These are phyloP conservation scores for Tuberolachnus salignus DNA, from an alignment of 2,888 invertebrate species.

Conservation along the genomic window DNA sequence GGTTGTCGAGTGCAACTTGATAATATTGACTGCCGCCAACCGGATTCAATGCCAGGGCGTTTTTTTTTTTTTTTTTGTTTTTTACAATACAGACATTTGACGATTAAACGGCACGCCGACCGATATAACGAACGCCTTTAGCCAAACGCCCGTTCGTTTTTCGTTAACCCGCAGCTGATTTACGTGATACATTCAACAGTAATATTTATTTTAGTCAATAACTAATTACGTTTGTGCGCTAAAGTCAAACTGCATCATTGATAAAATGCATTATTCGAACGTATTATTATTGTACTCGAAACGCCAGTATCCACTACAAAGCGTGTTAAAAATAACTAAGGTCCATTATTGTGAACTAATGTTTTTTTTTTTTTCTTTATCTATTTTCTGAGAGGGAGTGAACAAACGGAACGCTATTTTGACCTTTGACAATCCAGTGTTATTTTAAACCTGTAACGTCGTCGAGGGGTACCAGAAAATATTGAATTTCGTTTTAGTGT, in stretches of 20 bases:
- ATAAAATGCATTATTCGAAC: background rate
- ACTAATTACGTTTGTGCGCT: background rate
- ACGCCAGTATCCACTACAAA: background rate
- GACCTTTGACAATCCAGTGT: slow-evolving; percentile 11
- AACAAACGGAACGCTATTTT: slow-evolving; percentile 9
- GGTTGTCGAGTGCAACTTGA: too few species aligned
- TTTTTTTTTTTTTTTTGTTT: background rate
- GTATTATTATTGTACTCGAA: background rate
- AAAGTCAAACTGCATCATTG: background rate
- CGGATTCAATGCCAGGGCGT: background rate
- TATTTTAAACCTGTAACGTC: background rate
- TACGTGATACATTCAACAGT: background rate
- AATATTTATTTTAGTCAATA: background rate
- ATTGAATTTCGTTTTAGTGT: background rate
- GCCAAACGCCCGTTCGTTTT: too few species aligned
- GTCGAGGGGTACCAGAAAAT: background rate
- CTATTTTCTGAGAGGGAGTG: background rate
- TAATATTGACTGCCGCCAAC: background rate
- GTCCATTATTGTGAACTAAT: background rate
- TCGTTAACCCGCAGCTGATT: background rate
- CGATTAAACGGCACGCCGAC: too few species aligned
- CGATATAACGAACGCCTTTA: too few species aligned
- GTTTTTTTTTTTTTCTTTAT: slow-evolving; percentile 13
- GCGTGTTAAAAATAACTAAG: background rate
- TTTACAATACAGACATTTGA: background rate